Base-by-base conservation (phyloP, 2,113 vertebrate species). In the Bubo bubo region DNA sequence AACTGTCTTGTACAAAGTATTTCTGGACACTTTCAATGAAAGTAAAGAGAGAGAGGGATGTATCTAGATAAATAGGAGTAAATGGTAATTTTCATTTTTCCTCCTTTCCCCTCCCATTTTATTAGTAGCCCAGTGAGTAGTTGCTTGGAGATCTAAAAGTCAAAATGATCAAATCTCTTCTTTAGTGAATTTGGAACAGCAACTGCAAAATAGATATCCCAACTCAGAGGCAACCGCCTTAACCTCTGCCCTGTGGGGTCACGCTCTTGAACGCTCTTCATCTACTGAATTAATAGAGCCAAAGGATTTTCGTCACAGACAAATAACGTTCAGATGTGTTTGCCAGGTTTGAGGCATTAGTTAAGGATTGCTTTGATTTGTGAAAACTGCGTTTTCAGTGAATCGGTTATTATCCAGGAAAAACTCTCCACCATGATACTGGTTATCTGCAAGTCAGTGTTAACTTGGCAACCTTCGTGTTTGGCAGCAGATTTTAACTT, bases 361-460 rank as follows among this genome's bases (percentile, higher is more conserved):
- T 67, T 81, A 67, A 67, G 34, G 32, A 68, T 71, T 84, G 37
- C 50, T 96, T 96, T 93, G 91, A 91, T 91, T 95, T 94, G 84
- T 87, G 79, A 83, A 86, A 96, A 81, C n/a, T 89, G 28, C 28
- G 34, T 88, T 94, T 94, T 75, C 3, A 3, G 63, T 55, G 76
- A 74, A 3, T 50, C 66, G 5, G 3, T 92, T 88, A 34, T 75
- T 76, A 50, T 47, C 64, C 23, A 84, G 68, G 35, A 93, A 79
- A 79, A 89, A 68, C 13, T 81, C 45, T 84, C 41, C 45, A 45
- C 55, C 2, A 5, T 84, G 26, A 79, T 43, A 89, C 79, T 55
- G 49, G 59, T 84, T 91, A 87, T 75, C 75, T 85, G 56, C 83
- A 89, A 91, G 87, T 71, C 45, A 75, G 1, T 43, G 50, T 91